Percentiles rank a stretch among this genome's conserved stretches.
phyloP scores from a whole-genome alignment of 2,797 vertebrate genomes.

The Benthosema pterotum region DNA sequence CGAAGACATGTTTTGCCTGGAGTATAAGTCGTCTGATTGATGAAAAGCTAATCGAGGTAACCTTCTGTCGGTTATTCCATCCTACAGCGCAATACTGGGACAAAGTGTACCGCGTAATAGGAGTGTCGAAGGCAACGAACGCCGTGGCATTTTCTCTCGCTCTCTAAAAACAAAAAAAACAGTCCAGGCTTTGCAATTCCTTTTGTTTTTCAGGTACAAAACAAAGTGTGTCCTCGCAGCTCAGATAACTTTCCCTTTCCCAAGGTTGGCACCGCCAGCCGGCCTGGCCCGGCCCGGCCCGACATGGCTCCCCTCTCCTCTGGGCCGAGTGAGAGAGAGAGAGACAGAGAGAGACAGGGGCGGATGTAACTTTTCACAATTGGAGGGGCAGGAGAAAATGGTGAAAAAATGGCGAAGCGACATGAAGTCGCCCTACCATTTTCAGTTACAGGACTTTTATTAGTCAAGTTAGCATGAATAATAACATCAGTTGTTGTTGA shows the following conservation, averaged over 20 bases:
- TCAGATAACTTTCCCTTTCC: constrained; percentile 58
- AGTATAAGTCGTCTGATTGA: constrained; percentile 2
- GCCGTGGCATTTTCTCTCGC: constrained; percentile 17
- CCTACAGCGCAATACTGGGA: constrained; percentile 1
- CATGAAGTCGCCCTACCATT: too few relatives aligned
- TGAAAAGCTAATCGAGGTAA: constrained; percentile 27
- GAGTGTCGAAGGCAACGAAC: not conserved
- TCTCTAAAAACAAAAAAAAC: constrained; percentile 7
- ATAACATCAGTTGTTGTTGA: too few relatives aligned
- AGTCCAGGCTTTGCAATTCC: constrained; percentile 6
- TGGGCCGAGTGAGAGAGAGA: constrained; percentile 56
- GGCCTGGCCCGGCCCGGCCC: constrained; percentile 11
- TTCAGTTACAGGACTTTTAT: too few relatives aligned
- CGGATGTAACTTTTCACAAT: too few relatives aligned
- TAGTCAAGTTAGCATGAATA: too few relatives aligned
- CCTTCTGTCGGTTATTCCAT: constrained; percentile 12
- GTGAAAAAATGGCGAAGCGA: too few relatives aligned
- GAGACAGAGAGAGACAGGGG: constrained; percentile 56
- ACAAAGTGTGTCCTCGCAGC: constrained; percentile 31
- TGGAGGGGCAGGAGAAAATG: too few relatives aligned
- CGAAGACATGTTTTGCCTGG: not conserved
- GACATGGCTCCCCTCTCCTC: constrained; percentile 56
- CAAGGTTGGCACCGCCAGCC: constrained; percentile 55
- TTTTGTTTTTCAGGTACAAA: constrained; percentile 49
- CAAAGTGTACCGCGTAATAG: constrained; percentile 5